These are phyloP conservation scores for Onychostoma macrolepis DNA, from an alignment of 2,113 vertebrate species.

Conservation along the genomic window DNA sequence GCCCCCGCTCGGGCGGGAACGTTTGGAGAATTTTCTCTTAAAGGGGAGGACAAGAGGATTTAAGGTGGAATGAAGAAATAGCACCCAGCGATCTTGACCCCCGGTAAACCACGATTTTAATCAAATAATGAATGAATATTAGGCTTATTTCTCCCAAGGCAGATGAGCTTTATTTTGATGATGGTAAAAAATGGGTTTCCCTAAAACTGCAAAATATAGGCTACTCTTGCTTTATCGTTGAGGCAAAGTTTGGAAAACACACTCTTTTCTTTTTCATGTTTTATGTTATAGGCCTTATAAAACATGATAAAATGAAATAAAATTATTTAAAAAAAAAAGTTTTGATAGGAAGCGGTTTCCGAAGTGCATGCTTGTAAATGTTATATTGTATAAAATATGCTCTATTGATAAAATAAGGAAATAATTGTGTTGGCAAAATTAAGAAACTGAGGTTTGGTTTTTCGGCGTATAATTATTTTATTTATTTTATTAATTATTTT, in stretches of 20 bases:
- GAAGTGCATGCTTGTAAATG: not conserved
- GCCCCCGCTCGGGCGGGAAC: conserved; percentile 46
- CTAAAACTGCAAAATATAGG: not conserved
- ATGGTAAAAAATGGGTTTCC: not conserved
- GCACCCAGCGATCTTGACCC: not conserved
- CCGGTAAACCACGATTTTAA: not conserved
- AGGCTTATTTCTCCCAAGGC: not conserved
- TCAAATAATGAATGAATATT: not conserved
- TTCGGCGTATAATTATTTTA: not conserved
- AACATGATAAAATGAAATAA: not conserved
- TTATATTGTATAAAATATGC: not conserved
- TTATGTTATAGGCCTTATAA: not conserved
- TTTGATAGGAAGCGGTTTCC: not conserved
- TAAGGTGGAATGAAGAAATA: conserved; percentile 62
- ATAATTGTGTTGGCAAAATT: not conserved
- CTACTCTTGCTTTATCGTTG: not conserved
- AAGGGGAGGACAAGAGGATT: conserved; percentile 56
- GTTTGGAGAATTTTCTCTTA: conserved; percentile 38
- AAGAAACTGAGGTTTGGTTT: not conserved
- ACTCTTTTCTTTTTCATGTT: not conserved
- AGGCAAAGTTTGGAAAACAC: not conserved
- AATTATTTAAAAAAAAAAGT: no score
- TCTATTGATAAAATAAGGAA: not conserved
- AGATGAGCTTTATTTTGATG: not conserved
- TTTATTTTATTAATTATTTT: no score